A percentile compares a stretch with the other conserved stretches of the same genome.
phyloP scores from a whole-genome alignment of 1,140 invertebrate genomes.

The Camponotus vicinus region DNA sequence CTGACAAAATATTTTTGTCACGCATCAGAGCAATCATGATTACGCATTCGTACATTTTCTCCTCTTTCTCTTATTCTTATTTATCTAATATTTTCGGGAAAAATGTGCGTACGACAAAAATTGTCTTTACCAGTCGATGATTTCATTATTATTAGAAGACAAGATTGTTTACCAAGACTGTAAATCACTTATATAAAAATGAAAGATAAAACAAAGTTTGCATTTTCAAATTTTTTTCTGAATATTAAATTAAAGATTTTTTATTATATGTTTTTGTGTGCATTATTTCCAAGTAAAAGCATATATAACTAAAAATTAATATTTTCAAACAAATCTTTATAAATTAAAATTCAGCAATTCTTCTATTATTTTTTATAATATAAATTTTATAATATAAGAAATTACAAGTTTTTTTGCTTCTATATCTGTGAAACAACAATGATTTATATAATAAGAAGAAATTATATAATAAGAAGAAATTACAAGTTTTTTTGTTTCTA shows the following conservation, averaged over 20 bases:
- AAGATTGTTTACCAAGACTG: not conserved
- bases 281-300: not conserved
- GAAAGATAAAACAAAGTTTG: not conserved
- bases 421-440: too few relatives aligned
- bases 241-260: not conserved
- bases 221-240: not conserved
- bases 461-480: too few relatives aligned
- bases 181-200: not conserved
- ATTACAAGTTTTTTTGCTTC: too few relatives aligned
- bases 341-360: not conserved
- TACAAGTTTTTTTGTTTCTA: too few relatives aligned
- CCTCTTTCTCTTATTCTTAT: not conserved
- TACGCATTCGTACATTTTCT: not conserved
- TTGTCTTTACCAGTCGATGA: not conserved
- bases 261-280: not conserved
- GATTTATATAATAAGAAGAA: too few relatives aligned
- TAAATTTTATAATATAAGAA: too few relatives aligned
- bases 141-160: not conserved
- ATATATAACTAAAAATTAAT: not conserved
- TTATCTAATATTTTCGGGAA: not conserved
- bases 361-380: too few relatives aligned
- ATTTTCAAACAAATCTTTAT: not conserved
- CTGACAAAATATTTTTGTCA: slow-evolving; percentile 23
- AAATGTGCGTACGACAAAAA: not conserved
- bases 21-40: slow-evolving; percentile 1